Base-by-base conservation (phyloP, 1,140 invertebrate genomes). In the Tetragnatha versicolor region DNA sequence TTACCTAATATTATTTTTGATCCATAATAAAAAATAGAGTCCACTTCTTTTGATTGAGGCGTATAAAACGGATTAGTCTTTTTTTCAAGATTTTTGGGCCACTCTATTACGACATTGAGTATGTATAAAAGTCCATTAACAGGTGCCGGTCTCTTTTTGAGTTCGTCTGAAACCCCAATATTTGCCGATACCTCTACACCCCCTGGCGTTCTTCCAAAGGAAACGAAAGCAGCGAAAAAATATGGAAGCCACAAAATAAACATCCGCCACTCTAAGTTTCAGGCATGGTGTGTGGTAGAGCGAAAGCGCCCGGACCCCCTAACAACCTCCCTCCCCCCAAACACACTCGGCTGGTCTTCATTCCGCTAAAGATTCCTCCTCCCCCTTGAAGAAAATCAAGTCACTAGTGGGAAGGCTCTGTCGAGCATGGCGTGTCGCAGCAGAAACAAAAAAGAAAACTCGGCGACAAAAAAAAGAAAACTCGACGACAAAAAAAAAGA, bases 401-500 rank as follows among this genome's bases (percentile, higher is more conserved):
- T 66, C 73, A 77, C 60, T 65, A 51, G 60, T 65, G 17, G 61
- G 22, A 27, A 29, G 25, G 33, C 58, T 66, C 60, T n/a, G n/a
- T 65, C 73, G 73, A 77, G 73, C 73, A 45, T 76, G 65, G 73
- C 73, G 61, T 77, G 73, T 77, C 73, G 55, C 65, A 65, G 60
- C 53, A n/a, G 66, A 77, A 77, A 77, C 73, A 53, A 42, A 35
- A 70, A 45, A 35, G 20, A 42, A 60, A 60, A 72, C 72, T 49
- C 45, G 63, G 39, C 45, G 20, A 47, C 12, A 68, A 68, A 42
- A 42, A 53, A 63, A 63, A 49, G 29, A 47, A 29, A 66, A 63
- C 33, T 77, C 31, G 61, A 31, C 55, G 70, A 73, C 70, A 42
- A 73, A 73, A 72, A 70, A 61, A 66, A 53, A 25, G 14, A 12